A percentile compares a stretch with the other conserved stretches of the same genome.
phyloP scores from a whole-genome alignment of 2,888 invertebrate genomes.

The Marronus borbonicus region DNA sequence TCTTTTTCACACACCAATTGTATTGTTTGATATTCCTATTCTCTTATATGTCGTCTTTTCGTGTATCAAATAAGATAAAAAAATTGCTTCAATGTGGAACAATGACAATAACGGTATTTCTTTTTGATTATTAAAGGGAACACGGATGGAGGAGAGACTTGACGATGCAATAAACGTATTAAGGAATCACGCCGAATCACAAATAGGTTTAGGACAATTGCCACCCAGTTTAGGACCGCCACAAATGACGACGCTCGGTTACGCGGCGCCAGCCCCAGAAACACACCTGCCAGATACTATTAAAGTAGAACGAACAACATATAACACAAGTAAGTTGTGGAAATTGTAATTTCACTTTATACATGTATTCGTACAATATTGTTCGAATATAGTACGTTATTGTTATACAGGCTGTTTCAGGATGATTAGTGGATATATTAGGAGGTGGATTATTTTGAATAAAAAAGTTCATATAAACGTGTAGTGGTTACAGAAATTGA shows the following conservation, averaged over 20 bases:
- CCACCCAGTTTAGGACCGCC: conserved; percentile 65
- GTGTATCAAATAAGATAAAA: not conserved
- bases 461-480: no score
- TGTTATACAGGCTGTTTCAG: no score
- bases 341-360: not conserved
- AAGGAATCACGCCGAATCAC: conserved; percentile 94
- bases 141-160: conserved; percentile 94
- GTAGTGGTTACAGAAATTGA: no score
- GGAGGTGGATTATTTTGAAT: no score
- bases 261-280: conserved; percentile 70
- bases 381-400: no score
- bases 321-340: conserved; percentile 68
- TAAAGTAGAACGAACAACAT: conserved; percentile 70
- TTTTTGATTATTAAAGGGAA: conserved; percentile 74
- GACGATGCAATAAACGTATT: conserved; percentile 97
- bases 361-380: no score
- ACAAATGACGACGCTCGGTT: conserved; percentile 74
- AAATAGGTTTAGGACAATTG: conserved; percentile 73
- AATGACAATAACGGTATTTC: not conserved
- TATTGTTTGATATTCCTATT: not conserved
- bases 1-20: conserved; percentile 16
- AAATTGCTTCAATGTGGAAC: not conserved
- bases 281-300: conserved; percentile 68
- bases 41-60: not conserved
- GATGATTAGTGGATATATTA: no score